Percentiles rank a stretch among this genome's conserved stretches.
phyloP scores from a whole-genome alignment of 1,140 invertebrate species.

The Pseudomyrmex gracilis region DNA sequence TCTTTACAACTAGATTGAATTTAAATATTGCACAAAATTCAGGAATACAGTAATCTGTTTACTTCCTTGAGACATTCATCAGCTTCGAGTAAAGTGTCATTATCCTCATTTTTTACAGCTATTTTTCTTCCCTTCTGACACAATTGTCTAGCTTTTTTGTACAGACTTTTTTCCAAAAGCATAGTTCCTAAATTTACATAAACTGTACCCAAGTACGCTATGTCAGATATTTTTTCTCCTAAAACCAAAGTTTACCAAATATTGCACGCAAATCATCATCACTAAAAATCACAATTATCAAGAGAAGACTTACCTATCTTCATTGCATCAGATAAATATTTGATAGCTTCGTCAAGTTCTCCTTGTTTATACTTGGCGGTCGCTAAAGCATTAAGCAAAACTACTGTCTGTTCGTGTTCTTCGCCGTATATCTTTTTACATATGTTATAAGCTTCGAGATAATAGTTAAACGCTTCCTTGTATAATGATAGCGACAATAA shows the following conservation, averaged over 20 bases:
- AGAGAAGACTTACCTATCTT: constrained; percentile 86
- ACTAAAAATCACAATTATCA: constrained; percentile 41
- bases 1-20: background rate
- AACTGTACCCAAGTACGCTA: constrained; percentile 89
- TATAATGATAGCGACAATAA: constrained; percentile 88
- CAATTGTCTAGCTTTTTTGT: constrained; percentile 89
- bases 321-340: constrained; percentile 90
- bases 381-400: constrained; percentile 95
- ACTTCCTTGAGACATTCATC: constrained; percentile 90
- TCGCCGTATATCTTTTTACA: constrained; percentile 89
- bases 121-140: constrained; percentile 91
- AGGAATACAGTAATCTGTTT: constrained; percentile 78
- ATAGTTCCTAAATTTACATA: constrained; percentile 94
- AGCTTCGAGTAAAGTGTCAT: constrained; percentile 89
- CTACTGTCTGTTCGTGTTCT: constrained; percentile 90
- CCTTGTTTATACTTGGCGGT: constrained; percentile 89
- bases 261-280: constrained; percentile 15
- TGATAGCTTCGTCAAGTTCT: constrained; percentile 89
- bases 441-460: constrained; percentile 90
- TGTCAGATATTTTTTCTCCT: constrained; percentile 87
- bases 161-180: constrained; percentile 90
- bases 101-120: constrained; percentile 88
- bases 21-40: background rate
- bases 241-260: constrained; percentile 59
- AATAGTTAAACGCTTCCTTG: constrained; percentile 88